Evolutionary conservation across 2,797 vertebrate species (phyloP), one percentile per base, ranked within the genome.

Genomic region (Peromyscus aztecus): DNA sequence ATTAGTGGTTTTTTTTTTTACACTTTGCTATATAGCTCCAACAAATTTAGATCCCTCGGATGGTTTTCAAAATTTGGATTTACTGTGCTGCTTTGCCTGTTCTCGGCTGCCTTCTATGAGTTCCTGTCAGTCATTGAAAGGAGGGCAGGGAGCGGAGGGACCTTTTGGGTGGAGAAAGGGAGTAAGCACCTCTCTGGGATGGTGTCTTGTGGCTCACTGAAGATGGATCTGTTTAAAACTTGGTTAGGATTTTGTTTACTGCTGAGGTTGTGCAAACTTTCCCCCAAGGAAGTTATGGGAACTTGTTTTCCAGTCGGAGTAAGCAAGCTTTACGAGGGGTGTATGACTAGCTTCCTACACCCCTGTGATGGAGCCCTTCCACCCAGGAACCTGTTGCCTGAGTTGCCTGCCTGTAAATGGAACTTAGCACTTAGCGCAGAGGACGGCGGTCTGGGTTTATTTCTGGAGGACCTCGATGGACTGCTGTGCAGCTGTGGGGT

Each of bases 221-320:
- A 82, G 84, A 90, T 75, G 29, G n/a, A 76, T 95, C 67, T 16
- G 49, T 90, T 93, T 91, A 94, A 96, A 97, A 93, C 71, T 69
- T 61, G 61, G 63, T 97, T 59, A 77, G 65, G 95, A 84, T 85
- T 87, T 94, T 76, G 37, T 89, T 89, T 86, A 81, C 76, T 52
- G 95, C 0, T 40, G 63, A 89, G 85, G 73, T 94, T 61, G 94
- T 57, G 34, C 78, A 95, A 49, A 85, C 83, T 55, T 8, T 95
- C 76, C 89, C 91, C 65, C 43, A 95, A 97, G 86, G 90, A 78
- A 46, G 77, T 89, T 40, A 89, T 37, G 63, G 27, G 10, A 52
- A 90, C 8, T 55, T 83, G 63, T 31, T 92, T 96, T 59, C 81
- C 61, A 91, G 34, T 95, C 63, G 73, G 83, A 93, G 82, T 94